A percentile compares a stretch with the other conserved stretches of the same genome.
These are phyloP conservation scores for Aegithalos caudatus DNA, from an alignment of 2,113 vertebrate genomes.

Conservation along the genomic window DNA sequence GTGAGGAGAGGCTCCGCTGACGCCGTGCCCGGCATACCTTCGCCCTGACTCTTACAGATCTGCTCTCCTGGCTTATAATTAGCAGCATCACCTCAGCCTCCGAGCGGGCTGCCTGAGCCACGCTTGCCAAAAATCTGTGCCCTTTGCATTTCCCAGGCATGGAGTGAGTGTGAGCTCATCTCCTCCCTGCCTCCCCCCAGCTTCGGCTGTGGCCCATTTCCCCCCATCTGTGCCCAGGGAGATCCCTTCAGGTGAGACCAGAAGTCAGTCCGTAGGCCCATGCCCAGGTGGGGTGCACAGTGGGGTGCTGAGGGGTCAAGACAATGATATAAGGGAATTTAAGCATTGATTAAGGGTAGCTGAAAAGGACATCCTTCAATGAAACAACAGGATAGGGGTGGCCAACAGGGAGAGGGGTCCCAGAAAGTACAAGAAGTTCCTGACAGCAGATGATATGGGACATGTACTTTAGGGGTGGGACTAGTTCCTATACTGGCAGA, in stretches of 20 bases:
- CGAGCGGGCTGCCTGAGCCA: not conserved
- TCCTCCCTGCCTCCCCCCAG: not conserved
- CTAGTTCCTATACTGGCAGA: rapidly evolving
- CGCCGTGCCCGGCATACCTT: slow-evolving; percentile 9
- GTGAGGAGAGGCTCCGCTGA: not conserved
- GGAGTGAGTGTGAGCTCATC: not conserved
- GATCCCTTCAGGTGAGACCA: too few species aligned
- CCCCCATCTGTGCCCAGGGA: rapidly evolving
- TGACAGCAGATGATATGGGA: not conserved
- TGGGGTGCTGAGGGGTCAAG: not conserved
- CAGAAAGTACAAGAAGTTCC: not conserved
- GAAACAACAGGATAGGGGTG: not conserved
- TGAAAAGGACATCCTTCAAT: not conserved
- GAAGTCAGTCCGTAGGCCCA: rapidly evolving
- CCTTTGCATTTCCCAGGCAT: not conserved
- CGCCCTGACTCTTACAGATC: not conserved
- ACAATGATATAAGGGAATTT: not conserved
- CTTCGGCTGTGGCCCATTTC: not conserved
- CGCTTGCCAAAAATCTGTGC: slow-evolving; percentile 8
- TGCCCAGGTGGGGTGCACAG: not conserved
- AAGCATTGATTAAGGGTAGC: not conserved
- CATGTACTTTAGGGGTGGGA: not conserved
- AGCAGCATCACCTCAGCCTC: slow-evolving; percentile 56
- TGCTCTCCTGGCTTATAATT: slow-evolving; percentile 51
- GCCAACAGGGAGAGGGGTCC: too few species aligned